phyloP scores from a whole-genome alignment of 1,140 invertebrate genomes.

The Caenorhabditis tropicalis region DNA sequence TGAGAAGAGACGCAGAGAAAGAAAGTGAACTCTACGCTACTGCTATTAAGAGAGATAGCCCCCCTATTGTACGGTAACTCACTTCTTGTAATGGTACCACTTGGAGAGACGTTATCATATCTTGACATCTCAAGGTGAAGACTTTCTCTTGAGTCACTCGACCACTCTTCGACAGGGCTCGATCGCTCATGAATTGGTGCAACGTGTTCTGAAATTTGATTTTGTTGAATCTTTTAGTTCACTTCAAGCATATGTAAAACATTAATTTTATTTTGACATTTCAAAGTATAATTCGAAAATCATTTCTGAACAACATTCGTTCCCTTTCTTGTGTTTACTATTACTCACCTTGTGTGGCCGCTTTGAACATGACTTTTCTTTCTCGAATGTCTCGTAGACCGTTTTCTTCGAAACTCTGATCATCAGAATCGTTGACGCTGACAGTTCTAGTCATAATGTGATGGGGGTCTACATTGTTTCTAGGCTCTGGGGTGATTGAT shows the following conservation, averaged over 20 bases:
- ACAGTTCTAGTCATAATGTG: constrained; percentile 11
- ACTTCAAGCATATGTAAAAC: too few species aligned
- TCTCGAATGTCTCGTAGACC: background rate
- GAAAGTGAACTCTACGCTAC: too few species aligned
- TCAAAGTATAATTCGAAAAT: too few species aligned
- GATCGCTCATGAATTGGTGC: constrained; percentile 48
- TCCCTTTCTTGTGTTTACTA: too few species aligned
- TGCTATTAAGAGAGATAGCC: too few species aligned
- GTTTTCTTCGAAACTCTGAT: background rate
- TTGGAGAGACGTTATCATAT: constrained; percentile 59
- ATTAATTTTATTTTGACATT: too few species aligned
- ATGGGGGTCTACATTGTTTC: background rate
- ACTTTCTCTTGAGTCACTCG: constrained; percentile 52
- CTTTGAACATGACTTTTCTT: constrained; percentile 27
- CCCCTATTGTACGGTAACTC: too few species aligned
- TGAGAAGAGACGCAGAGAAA: background rate
- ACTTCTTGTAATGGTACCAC: constrained; percentile 47
- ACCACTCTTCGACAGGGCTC: constrained; percentile 53
- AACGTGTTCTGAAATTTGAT: constrained; percentile 10
- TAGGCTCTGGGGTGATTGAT: background rate
- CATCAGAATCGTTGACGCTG: constrained; percentile 13
- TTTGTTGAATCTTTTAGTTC: too few species aligned
- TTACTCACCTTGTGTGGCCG: background rate
- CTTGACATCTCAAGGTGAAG: constrained; percentile 59
- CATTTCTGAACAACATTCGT: too few species aligned